Conservation (phyloP, 2,113 vertebrate species). For the Fulica atra region DNA sequence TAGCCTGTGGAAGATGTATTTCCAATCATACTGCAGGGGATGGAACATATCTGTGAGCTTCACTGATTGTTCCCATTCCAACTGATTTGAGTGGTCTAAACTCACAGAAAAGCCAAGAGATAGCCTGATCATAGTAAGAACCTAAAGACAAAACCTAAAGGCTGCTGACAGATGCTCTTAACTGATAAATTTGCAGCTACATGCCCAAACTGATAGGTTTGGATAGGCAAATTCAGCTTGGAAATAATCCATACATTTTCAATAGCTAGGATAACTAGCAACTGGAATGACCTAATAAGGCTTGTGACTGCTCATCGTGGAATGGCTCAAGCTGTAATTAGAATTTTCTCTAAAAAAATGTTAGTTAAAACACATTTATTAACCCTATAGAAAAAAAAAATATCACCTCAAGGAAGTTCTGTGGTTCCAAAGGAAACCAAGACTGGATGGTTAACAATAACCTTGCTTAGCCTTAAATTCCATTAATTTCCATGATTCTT, state of each 20-base stretch:
- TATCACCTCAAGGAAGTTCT: not conserved
- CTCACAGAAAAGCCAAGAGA: not conserved
- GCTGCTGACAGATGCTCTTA: not conserved
- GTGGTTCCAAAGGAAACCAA: not conserved
- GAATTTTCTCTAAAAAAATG: not conserved
- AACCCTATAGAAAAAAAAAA: not conserved
- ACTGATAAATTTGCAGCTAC: not conserved
- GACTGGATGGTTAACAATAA: not conserved
- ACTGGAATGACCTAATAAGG: constrained; percentile 3
- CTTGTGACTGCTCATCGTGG: not conserved
- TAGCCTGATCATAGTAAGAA: not conserved
- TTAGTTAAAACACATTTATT: not conserved
- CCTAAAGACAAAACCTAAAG: not conserved
- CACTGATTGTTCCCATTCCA: not conserved
- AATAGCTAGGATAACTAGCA: not conserved
- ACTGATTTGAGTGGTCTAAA: not conserved
- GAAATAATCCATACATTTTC: constrained; percentile 4
- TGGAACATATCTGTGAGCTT: not conserved
- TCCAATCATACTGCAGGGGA: not conserved
- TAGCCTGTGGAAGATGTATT: not conserved
- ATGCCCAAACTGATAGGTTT: not conserved
- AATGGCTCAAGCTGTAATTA: not conserved
- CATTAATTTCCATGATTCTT: not conserved
- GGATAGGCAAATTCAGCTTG: not conserved
- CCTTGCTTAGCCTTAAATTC: not conserved